Evolutionary conservation across 2,888 invertebrate genomes (phyloP).

Genomic region (Siphlonurus alternatus): DNA sequence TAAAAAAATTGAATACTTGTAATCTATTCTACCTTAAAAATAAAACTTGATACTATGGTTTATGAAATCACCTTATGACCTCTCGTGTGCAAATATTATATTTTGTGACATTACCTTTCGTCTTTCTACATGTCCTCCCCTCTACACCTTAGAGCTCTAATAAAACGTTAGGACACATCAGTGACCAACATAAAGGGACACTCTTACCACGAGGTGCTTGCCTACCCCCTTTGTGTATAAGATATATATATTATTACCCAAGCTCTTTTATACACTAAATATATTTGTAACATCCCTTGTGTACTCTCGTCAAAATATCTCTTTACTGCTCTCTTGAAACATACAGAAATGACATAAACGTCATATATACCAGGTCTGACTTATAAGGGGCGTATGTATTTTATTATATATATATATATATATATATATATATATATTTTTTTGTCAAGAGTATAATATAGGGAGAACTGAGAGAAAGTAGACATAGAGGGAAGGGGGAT

Average conservation of each 20-base stretch:
- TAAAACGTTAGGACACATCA: background rate
- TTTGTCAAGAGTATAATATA: background rate
- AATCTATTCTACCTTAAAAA: too few relatives aligned
- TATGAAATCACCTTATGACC: background rate
- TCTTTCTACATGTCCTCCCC: background rate
- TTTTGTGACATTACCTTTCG: too few relatives aligned
- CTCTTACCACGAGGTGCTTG: background rate
- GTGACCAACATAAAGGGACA: background rate
- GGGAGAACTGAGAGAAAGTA: background rate
- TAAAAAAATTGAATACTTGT: too few relatives aligned
- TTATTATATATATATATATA: too few relatives aligned
- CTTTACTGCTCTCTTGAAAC: constrained; percentile 1
- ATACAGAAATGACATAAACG: background rate
- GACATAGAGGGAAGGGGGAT: background rate
- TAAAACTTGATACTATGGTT: too few relatives aligned
- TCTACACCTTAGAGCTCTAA: background rate
- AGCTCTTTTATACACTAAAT: background rate
- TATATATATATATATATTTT: background rate
- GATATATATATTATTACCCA: background rate
- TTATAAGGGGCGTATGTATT: background rate
- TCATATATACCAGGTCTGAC: background rate
- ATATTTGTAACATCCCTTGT: background rate
- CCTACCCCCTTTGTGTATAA: background rate
- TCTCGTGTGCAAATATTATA: too few relatives aligned
- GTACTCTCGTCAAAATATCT: background rate